A percentile compares a stretch with the other conserved stretches of the same genome.
phyloP scores from a whole-genome alignment of 2,797 vertebrate species.

The Cuniculus paca region DNA sequence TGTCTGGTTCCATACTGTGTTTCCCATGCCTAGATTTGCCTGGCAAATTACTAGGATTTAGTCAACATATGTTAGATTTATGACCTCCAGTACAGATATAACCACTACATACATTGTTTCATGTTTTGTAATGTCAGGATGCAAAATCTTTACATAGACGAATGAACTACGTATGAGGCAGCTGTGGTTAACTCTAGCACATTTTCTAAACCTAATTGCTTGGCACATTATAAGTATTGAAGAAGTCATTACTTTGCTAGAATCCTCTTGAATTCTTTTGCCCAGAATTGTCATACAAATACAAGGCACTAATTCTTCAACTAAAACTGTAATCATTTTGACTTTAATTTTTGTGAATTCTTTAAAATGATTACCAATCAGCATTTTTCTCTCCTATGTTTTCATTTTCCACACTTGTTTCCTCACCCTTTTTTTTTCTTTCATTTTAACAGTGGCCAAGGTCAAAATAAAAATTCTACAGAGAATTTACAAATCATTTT shows the following conservation, averaged over 20 bases:
- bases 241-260: not conserved
- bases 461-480: not conserved
- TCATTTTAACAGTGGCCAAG: not conserved
- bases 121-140: constrained; percentile 26
- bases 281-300: not conserved
- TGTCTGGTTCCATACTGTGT: not conserved
- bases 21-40: not conserved
- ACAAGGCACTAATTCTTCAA: not conserved
- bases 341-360: not conserved
- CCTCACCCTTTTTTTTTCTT: not conserved
- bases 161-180: not conserved
- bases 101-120: not conserved
- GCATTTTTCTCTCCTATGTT: not conserved
- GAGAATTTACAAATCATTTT: not conserved
- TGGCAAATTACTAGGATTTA: not conserved
- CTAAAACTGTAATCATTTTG: not conserved
- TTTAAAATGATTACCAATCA: not conserved
- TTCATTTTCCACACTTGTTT: not conserved
- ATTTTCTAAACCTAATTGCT: not conserved
- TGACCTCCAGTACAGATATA: not conserved
- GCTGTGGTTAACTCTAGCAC: not conserved
- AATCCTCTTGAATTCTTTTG: not conserved
- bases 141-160: not conserved
- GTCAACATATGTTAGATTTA: not conserved
- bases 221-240: not conserved